Percentiles rank a stretch among this genome's conserved stretches.
Evolutionary conservation across 92 coral and sea anemone species (phyloP).

Genomic region (Epizoanthus rinbou): DNA sequence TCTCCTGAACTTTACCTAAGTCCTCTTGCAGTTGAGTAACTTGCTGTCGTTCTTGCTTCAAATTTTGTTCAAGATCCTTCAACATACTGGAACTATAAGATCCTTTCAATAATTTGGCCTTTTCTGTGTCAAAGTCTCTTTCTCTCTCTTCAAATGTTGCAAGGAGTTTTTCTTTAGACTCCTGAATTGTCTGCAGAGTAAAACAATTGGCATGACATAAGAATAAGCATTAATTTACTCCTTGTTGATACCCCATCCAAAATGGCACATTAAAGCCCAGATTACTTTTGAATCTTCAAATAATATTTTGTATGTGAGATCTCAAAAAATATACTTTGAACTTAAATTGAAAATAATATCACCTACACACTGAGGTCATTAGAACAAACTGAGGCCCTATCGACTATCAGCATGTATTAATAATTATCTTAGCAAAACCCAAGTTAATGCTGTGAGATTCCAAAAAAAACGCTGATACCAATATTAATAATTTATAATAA

Average conservation of each 20-base stretch:
- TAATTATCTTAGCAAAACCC: no score
- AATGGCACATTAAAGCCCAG: neutral
- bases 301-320: no score
- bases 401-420: no score
- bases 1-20: constrained; percentile 35
- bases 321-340: no score
- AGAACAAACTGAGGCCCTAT: no score
- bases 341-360: no score
- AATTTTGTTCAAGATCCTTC: constrained; percentile 40
- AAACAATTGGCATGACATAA: neutral
- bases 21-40: constrained; percentile 43
- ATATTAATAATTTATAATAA: no score
- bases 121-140: constrained; percentile 57
- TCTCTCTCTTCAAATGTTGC: constrained; percentile 70
- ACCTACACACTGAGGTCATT: no score
- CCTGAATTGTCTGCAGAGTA: constrained; percentile 27
- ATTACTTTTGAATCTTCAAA: no score
- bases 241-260: neutral
- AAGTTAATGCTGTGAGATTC: no score
- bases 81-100: constrained; percentile 41
- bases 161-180: constrained; percentile 52
- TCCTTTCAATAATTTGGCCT: constrained; percentile 43
- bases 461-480: no score
- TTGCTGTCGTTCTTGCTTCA: constrained; percentile 54
- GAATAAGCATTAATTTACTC: neutral